Evolutionary conservation across 37 sponge, comb jelly and placozoan species (phyloP), one percentile per base, ranked within the genome.

Genomic region (Halichondria panicea): DNA sequence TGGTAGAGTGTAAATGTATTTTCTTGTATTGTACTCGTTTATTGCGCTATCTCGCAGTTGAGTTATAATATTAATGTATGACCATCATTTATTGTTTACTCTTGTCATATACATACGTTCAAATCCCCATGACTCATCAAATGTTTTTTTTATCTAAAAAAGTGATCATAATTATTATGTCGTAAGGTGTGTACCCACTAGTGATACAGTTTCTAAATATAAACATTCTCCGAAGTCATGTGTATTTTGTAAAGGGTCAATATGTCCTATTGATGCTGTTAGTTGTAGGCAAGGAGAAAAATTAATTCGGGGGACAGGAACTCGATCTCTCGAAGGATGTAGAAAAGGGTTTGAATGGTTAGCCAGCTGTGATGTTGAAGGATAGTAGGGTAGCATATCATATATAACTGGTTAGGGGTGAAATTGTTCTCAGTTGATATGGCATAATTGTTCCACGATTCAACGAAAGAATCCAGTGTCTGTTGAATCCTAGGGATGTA

Each of bases 381-480:
- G 31, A 2, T 4, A 30, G 3, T 2, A 3, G 7, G 63, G 63
- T 4, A 31, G 27, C 63, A 62, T 33, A 40, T 66, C 42, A 71
- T 65, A 32, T 63, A 83, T 4, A 76, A n/a, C 41, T 83, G 77
- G n/a, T 74, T 53, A 4, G 76, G 76, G 7, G 72, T 71, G 19
- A 71, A 38, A 64, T 70, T 81, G 18, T 39, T 3, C 27, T 35
- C 60, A 59, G 36, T 71, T 45, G 81, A 81, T 1, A 84, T 25
- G 5, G 71, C 31, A 52, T 84, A 78, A 52, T 77, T 76, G 33
- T 84, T 83, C 84, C 84, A 76, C 2, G 33, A 43, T 33, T 74
- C 84, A 1, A 46, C 55, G 69, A 84, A 84, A 27, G 28, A 39
- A n/a, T 84, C 63, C 31, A 83, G 43, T 56, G 67, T 15, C 1